Evolutionary conservation across 2,797 vertebrate genomes (phyloP), one percentile per base, ranked within the genome.

Genomic region (Leuciscus waleckii): DNA sequence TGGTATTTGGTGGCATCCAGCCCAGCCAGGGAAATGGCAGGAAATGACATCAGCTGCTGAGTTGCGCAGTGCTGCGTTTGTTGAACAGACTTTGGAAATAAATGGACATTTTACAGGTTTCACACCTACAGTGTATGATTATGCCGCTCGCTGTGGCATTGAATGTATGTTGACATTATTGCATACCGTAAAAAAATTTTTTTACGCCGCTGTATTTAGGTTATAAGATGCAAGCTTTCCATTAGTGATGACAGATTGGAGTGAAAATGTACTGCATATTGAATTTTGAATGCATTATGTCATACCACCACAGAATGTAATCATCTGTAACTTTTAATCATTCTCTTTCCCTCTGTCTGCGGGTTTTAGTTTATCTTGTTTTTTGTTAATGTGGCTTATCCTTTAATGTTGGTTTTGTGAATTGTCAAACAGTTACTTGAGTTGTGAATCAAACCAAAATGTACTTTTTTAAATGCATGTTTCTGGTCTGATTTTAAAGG

Each of bases 41-140:
- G 91, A 93, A 93, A 92, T 95, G 91, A 95, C 93, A 93, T 95
- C 92, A 94, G 89, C 85, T 86, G 80, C 91, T 87, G 90, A 39
- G 54, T n/a, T 49, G 70, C 86, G 90, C 89, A 91, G 87, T 69
- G 76, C 81, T 56, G 87, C 79, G 86, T 85, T 89, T 92, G 88
- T 93, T 94, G 90, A 91, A 92, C 91, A 84, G 92, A 87, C 91
- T 88, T 86, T 88, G 90, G 91, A 92, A 90, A 90, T 91, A 90
- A 93, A 90, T 88, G 88, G 87, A 74, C 87, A 90, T 94, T 91
- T 93, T 71, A 56, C 83, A 71, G 75, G 51, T 29, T 79, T 85
- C 39, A 37, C 76, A 79, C 83, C 87, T 85, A 23, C 81, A 78
- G 86, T 86, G 91, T 91, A 79, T 86, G 92, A 93, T 90, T 88